These are phyloP conservation scores for Lepus oiostolus DNA, from an alignment of 2,797 vertebrate genomes.

Conservation along the genomic window DNA sequence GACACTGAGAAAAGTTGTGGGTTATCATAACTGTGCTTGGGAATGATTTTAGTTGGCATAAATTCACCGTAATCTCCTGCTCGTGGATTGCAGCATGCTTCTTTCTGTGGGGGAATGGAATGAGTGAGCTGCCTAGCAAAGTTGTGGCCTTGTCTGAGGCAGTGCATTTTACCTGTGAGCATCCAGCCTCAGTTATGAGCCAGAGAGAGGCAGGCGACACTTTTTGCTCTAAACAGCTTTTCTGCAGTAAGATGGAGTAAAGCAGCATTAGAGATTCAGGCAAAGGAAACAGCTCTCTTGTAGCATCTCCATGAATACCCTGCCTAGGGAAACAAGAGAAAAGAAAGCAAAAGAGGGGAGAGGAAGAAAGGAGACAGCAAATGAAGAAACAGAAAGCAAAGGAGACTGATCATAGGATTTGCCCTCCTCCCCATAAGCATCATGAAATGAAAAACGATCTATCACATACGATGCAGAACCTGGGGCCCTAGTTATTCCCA, in stretches of 20 bases:
- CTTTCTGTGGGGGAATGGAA: no score
- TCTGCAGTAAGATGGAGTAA: not conserved
- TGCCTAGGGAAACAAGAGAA: not conserved
- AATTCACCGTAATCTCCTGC: not conserved
- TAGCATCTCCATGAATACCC: not conserved
- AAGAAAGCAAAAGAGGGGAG: not conserved
- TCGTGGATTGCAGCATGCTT: not conserved
- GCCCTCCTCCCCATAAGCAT: not conserved
- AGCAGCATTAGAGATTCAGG: no score
- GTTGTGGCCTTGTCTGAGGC: not conserved
- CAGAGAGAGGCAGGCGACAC: not conserved
- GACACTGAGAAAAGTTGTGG: not conserved
- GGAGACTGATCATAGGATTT: not conserved
- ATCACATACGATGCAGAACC: not conserved
- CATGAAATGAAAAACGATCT: not conserved
- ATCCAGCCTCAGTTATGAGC: not conserved
- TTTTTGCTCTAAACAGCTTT: not conserved
- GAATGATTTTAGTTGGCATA: not conserved
- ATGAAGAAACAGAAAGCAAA: not conserved
- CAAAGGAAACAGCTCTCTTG: no score
- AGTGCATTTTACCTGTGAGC: accelerated
- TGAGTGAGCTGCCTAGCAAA: not conserved
- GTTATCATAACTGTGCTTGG: not conserved
- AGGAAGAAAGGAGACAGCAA: not conserved
- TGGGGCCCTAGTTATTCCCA: not conserved